These are phyloP conservation scores for Phytoseiulus persimilis DNA, from an alignment of 2,888 invertebrate species.

Conservation along the genomic window DNA sequence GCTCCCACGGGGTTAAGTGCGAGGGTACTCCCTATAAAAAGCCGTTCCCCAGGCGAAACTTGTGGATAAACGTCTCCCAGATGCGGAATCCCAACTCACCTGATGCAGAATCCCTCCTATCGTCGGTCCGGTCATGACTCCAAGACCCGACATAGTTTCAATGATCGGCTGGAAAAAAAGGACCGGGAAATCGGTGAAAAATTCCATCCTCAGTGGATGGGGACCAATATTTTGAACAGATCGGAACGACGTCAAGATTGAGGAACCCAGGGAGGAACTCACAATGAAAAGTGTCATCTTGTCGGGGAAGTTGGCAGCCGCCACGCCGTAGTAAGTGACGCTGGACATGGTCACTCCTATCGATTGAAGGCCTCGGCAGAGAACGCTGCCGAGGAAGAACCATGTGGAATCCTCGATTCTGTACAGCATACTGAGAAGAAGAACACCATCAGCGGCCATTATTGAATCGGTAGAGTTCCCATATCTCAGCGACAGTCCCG, in stretches of 20 bases:
- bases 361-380: constrained; percentile 25
- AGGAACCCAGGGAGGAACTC: too few relatives aligned
- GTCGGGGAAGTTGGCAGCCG: constrained; percentile 19
- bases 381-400: constrained; percentile 8
- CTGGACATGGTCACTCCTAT: constrained; percentile 19
- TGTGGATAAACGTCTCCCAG: too few relatives aligned
- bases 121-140: constrained; percentile 15
- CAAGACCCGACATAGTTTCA: constrained; percentile 22
- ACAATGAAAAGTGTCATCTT: constrained; percentile 35
- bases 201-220: too few relatives aligned
- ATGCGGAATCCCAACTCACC: too few relatives aligned
- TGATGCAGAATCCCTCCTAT: constrained; percentile 25
- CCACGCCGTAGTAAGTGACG: constrained; percentile 18
- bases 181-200: background rate
- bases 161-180: constrained; percentile 7
- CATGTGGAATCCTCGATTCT: constrained; percentile 10
- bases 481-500: too few relatives aligned
- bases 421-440: constrained; percentile 14
- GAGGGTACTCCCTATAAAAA: too few relatives aligned
- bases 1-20: too few relatives aligned
- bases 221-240: too few relatives aligned
- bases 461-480: background rate
- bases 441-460: background rate
- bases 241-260: too few relatives aligned
- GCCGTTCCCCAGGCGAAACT: too few relatives aligned